Evolutionary conservation across 2,113 vertebrate species (phyloP).

Genomic region (Murina feae): DNA sequence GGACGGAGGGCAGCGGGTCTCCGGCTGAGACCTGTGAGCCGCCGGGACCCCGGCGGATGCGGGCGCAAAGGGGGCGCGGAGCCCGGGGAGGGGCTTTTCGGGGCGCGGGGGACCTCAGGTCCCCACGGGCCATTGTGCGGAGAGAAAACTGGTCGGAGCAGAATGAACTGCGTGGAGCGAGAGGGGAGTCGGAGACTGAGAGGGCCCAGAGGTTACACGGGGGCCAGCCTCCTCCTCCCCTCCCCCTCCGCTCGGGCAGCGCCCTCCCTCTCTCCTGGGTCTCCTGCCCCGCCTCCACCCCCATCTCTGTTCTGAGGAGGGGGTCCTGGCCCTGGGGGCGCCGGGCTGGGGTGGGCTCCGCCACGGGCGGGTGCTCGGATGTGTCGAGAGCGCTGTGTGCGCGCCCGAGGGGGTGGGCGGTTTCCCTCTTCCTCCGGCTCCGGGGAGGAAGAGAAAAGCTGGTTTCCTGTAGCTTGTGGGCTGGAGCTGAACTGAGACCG

Average conservation of each 20-base stretch:
- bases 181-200: background rate
- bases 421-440: constrained; percentile 71
- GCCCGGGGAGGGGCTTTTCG: constrained; percentile 14
- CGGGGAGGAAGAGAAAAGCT: constrained; percentile 71
- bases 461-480: constrained; percentile 72
- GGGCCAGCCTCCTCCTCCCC: constrained; percentile 49
- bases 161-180: background rate
- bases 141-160: background rate
- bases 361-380: constrained; percentile 59
- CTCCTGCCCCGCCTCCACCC: background rate
- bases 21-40: background rate
- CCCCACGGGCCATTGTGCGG: constrained; percentile 30
- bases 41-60: background rate
- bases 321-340: constrained; percentile 34
- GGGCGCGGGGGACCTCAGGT: background rate
- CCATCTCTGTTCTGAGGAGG: background rate
- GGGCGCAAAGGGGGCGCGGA: background rate
- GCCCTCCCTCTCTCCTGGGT: background rate
- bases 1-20: constrained; percentile 5
- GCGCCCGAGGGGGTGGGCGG: constrained; percentile 58
- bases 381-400: constrained; percentile 62
- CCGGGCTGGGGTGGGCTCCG: constrained; percentile 25
- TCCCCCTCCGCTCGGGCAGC: constrained; percentile 48
- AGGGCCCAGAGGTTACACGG: constrained; percentile 52
- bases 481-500: constrained; percentile 26